phyloP scores from a whole-genome alignment of 1,140 invertebrate species.

The Meloidogyne exigua region DNA sequence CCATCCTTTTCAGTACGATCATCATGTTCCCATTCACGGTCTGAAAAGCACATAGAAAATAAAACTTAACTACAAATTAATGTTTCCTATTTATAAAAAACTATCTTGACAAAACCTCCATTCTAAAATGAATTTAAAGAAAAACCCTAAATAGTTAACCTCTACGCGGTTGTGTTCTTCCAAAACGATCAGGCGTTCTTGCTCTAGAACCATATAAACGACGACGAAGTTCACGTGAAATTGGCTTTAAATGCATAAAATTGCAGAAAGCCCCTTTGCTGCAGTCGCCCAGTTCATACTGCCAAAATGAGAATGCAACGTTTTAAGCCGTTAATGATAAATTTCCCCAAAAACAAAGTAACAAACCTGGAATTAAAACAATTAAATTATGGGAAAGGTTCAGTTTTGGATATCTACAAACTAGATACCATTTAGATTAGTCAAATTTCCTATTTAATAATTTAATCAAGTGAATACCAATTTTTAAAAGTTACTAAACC shows the following conservation, averaged over 20 bases:
- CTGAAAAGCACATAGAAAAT: too few species aligned
- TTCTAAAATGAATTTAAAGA: too few species aligned
- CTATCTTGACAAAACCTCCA: too few species aligned
- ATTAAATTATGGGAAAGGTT: neutral
- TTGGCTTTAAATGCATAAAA: slow-evolving; percentile 99
- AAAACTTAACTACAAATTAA: too few species aligned
- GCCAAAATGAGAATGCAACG: slow-evolving; percentile 63
- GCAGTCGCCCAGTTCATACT: slow-evolving; percentile 98
- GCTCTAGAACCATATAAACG: slow-evolving; percentile 51
- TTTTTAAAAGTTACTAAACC: slow-evolving; percentile 67
- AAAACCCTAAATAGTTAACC: neutral
- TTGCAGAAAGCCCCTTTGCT: slow-evolving; percentile 97
- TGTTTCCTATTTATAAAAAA: too few species aligned
- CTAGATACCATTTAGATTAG: too few species aligned
- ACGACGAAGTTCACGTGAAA: slow-evolving; percentile 66
- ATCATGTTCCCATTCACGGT: slow-evolving; percentile 8
- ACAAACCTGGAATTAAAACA: neutral
- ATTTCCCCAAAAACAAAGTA: neutral
- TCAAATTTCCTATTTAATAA: too few species aligned
- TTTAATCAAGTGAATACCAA: too few species aligned
- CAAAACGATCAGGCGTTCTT: slow-evolving; percentile 47
- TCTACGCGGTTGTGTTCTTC: neutral
- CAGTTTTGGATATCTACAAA: too few species aligned
- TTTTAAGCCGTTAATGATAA: neutral
- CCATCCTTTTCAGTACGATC: slow-evolving; percentile 5